Base-by-base conservation (phyloP, 2,888 invertebrate species). In the Ophion obscuratus region DNA sequence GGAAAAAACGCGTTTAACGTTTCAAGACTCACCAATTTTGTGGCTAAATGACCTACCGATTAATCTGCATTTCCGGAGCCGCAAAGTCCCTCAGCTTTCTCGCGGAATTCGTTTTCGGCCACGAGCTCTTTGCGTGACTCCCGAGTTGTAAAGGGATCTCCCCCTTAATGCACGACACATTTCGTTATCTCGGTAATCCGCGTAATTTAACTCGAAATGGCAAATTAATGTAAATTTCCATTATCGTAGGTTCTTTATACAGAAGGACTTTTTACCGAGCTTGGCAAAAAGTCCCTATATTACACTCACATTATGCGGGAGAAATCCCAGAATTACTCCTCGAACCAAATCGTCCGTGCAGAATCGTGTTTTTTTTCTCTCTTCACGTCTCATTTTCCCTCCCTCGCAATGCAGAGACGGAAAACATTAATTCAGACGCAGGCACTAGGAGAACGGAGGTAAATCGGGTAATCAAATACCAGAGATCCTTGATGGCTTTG, bases 191-290 rank as follows among this genome's bases (percentile, higher is more conserved):
- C 17, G 7, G 27, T 36, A 64, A 64, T 64, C 64, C 64, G 36
- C 7, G n/a, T 31, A 27, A 64, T 64, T 64, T 64, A 64, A 27
- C 36, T 67, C 3, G 14, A 14, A 40, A 67, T n/a, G 40, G 67
- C 20, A 31, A 67, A 40, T 67, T 67, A n/a, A 67, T 67, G 9
- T 11, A 44, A 67, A 67, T 67, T 31, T n/a, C 40, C 7, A 20
- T 53, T 53, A 53, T 53, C 11, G 53, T 14, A 14, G 53, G 53
- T 17, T 53, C 53, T 20, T 24, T 24, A 24, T 24, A 24, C 24
- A 24, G 36, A 9, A 5, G 40, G n/a, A 14, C 20, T 67, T 67
- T 67, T 40, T 67, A 20, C 40, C 7, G 9, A 67, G 17, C 24
- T 20, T 64, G 17, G 31, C 5, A 9, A 64, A 64, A 64, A 36